Percentiles rank a stretch among this genome's conserved stretches.
Evolutionary conservation across 2,113 vertebrate species (phyloP).

Genomic region (Cnemophilus loriae): DNA sequence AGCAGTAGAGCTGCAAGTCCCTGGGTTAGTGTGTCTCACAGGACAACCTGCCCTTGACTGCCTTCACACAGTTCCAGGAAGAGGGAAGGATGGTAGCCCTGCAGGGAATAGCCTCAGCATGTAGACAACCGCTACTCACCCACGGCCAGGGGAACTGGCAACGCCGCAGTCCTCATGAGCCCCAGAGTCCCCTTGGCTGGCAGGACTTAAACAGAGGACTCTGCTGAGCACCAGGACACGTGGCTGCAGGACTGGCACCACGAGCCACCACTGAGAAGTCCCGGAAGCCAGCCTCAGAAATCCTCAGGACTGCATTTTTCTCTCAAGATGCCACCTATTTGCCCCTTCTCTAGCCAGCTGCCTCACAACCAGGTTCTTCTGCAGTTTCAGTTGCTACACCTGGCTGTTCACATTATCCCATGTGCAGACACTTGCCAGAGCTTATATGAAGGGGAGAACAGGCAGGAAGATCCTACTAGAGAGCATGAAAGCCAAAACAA

Average conservation of each 20-base stretch:
- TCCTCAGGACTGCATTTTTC: neutral
- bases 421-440: neutral
- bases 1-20: neutral
- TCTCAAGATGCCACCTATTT: neutral
- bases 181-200: neutral
- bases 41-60: neutral
- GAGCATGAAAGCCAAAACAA: neutral
- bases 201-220: neutral
- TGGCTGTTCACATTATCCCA: neutral
- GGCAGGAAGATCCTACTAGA: neutral
- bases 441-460: neutral
- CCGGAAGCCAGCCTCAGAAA: neutral
- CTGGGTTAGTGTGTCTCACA: neutral
- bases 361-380: neutral
- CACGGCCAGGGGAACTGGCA: fast-evolving
- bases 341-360: neutral
- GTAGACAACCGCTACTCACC: neutral
- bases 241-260: neutral
- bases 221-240: neutral
- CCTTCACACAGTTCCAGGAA: neutral
- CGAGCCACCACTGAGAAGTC: fast-evolving
- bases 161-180: neutral
- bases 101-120: neutral
- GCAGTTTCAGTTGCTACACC: neutral
- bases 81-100: neutral